These are phyloP conservation scores for Coelopa pilipes DNA, from an alignment of 2,888 invertebrate species.

Conservation along the genomic window DNA sequence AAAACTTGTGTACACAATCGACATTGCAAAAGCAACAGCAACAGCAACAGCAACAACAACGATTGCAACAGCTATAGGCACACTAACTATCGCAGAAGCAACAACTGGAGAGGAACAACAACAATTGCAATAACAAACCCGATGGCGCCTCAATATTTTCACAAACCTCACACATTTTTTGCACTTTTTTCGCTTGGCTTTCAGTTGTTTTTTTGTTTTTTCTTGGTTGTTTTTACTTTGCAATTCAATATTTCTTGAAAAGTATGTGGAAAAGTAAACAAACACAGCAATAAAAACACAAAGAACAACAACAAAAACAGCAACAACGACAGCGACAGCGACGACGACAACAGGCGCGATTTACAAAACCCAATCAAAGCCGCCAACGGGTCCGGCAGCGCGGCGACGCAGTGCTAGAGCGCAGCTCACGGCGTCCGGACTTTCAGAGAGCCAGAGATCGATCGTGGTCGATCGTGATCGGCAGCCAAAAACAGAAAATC, in stretches of 20 bases:
- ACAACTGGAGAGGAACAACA: background rate
- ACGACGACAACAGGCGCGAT: background rate
- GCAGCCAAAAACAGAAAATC: background rate
- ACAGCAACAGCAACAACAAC: background rate
- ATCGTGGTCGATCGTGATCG: background rate
- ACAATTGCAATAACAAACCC: background rate
- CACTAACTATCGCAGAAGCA: background rate
- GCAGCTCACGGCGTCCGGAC: conserved; percentile 37
- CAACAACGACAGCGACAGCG: background rate
- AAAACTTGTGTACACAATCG: background rate
- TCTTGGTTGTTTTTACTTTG: conserved; percentile 4
- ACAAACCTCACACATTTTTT: background rate
- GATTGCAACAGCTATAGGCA: no score
- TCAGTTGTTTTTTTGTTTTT: background rate
- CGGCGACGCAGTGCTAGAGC: conserved; percentile 28
- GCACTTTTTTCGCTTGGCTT: background rate
- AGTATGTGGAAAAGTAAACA: conserved; percentile 25
- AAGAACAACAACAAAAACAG: conserved; percentile 2
- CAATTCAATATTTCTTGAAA: conserved; percentile 37
- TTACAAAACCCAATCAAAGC: conserved; percentile 25
- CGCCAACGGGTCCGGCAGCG: conserved; percentile 6
- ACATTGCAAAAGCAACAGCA: background rate
- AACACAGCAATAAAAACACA: conserved; percentile 4
- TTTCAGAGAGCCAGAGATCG: conserved; percentile 6
- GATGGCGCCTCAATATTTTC: background rate